Evolutionary conservation across 2,888 invertebrate genomes (phyloP).

Genomic region (Pseudococcus longispinus): DNA sequence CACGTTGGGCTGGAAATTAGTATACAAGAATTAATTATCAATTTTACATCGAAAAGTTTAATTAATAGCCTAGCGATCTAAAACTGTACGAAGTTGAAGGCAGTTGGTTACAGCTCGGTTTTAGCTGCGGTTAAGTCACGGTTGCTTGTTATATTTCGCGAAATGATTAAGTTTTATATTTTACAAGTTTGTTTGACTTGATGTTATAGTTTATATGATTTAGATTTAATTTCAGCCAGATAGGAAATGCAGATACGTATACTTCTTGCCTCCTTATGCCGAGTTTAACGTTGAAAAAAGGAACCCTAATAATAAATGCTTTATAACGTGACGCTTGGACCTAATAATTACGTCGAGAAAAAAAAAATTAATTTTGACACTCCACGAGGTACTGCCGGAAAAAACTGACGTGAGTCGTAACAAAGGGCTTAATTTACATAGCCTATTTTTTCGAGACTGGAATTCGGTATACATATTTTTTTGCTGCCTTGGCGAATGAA

Average conservation of each 20-base stretch:
- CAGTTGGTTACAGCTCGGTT: background rate
- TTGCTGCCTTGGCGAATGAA: background rate
- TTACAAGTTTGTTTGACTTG: conserved; percentile 12
- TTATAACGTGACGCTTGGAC: conserved; percentile 19
- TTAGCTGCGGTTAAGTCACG: background rate
- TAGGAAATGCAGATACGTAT: conserved; percentile 11
- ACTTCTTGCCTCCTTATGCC: background rate
- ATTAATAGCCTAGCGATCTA: conserved; percentile 6
- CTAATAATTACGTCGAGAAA: conserved; percentile 1
- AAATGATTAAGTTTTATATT: conserved; percentile 28
- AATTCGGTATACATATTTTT: conserved; percentile 13
- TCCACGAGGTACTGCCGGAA: background rate
- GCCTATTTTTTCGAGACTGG: conserved; percentile 4
- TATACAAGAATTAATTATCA: conserved; percentile 14
- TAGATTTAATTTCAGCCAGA: conserved; percentile 3
- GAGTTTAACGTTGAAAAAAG: background rate
- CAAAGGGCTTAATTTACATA: conserved; percentile 42
- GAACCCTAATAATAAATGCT: background rate
- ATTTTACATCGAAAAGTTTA: conserved; percentile 24
- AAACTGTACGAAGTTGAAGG: conserved; percentile 17
- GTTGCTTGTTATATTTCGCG: background rate
- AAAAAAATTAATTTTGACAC: conserved; percentile 33
- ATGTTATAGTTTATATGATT: conserved; percentile 12
- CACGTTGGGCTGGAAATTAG: background rate
- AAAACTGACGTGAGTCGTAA: conserved; percentile 24